These are phyloP conservation scores for Drosophila acutilabella DNA, from an alignment of 2,888 invertebrate species.

Conservation along the genomic window DNA sequence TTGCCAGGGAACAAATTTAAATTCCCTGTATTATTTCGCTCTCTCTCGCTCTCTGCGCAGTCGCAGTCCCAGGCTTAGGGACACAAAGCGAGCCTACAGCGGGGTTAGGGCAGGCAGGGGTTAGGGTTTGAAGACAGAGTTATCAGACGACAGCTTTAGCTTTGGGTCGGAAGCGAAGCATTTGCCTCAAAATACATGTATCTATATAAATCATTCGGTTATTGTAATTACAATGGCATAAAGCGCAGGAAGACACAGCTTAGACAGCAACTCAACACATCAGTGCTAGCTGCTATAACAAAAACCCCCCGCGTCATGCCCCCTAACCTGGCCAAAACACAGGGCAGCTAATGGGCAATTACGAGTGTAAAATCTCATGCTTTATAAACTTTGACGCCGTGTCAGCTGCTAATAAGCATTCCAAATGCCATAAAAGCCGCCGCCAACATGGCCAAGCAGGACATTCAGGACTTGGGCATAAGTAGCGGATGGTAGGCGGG, in stretches of 20 bases:
- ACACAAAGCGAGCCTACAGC: neutral
- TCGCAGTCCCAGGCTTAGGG: constrained; percentile 25
- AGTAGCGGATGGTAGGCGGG: constrained; percentile 3
- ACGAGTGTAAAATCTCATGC: constrained; percentile 73
- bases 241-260: constrained; percentile 62
- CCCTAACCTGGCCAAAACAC: neutral
- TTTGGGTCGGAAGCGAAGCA: constrained; percentile 56
- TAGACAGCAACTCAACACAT: constrained; percentile 35
- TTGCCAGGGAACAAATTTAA: constrained; percentile 30
- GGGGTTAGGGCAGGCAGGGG: neutral
- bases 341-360: constrained; percentile 70
- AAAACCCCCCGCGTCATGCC: too few species aligned
- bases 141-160: constrained; percentile 54
- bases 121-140: constrained; percentile 46
- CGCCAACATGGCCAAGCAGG: constrained; percentile 44
- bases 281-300: neutral
- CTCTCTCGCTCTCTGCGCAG: constrained; percentile 41
- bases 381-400: constrained; percentile 76
- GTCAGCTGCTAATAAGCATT: constrained; percentile 79
- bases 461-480: constrained; percentile 31
- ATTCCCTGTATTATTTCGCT: constrained; percentile 34
- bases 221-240: constrained; percentile 75
- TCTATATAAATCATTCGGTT: constrained; percentile 71
- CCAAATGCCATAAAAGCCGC: constrained; percentile 68
- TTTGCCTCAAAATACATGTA: constrained; percentile 43